Evolutionary conservation across 37 sponge, comb jelly and placozoan species (phyloP), one percentile per base, ranked within the genome.

Genomic region (Hexactinellida sp.): DNA sequence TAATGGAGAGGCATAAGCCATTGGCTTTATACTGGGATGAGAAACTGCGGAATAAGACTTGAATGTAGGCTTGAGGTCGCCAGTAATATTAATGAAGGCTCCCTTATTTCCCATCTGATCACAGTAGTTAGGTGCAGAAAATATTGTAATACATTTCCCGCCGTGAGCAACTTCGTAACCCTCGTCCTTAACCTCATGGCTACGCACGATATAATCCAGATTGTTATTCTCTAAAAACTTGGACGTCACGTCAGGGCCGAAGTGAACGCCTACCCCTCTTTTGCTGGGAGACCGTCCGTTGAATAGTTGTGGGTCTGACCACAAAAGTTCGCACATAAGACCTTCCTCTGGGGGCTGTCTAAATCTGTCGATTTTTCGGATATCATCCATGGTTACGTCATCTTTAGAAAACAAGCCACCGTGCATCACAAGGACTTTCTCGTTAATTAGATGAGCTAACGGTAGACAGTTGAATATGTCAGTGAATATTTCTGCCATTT

Each of bases 101-200:
- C 99, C 99, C 88, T 93, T 95, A 82, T 98, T 98, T n/a, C 93
- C 93, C 95, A 98, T 95, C 84, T 93, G 93, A 82, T 98, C 99
- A 83, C 99, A 98, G 85, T 98, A 98, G 85, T 98, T 98, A 38
- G 99, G 99, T 36, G 99, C 99, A 21, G 99, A 98, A 87, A 98
- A 98, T n/a, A 98, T 94, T 16, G 99, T 98, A 55, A 98, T 91
- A 83, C 99, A 98, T 84, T 91, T 91, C 16, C 96, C 96, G 35
- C 82, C 85, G 83, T 98, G 99, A 54, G 90, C 89, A 25, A 98
- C 96, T 71, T 98, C 99, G 83, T 95, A 98, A 0, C 99, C 99
- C 13, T 98, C 91, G 19, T 90, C 87, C 87, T 98, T 98, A 52
- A 98, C 94, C 83, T 98, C 99, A 54, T 98, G 99, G 85, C 93